Percentiles rank a stretch among this genome's conserved stretches.
These are phyloP conservation scores for Pachyseris speciosa DNA, from an alignment of 64 coral and sea anemone species.

Conservation along the genomic window DNA sequence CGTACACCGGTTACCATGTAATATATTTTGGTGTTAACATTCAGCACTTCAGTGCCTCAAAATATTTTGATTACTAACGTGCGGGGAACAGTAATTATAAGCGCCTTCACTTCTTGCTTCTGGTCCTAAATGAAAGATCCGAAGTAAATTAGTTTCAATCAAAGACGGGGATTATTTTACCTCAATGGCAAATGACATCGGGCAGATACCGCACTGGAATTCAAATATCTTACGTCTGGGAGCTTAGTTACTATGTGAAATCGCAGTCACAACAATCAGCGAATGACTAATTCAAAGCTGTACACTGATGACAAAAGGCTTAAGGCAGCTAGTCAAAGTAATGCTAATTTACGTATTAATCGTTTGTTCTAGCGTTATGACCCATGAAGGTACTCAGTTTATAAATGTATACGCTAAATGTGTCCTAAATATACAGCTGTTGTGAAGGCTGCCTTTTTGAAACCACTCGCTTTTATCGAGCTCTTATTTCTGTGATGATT, in stretches of 20 bases:
- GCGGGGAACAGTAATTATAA: not conserved
- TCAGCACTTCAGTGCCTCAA: not conserved
- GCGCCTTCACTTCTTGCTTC: too few relatives aligned
- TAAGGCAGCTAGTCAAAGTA: not conserved
- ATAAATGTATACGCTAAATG: conserved; percentile 30
- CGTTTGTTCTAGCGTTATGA: conserved; percentile 23
- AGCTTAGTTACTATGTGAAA: not conserved
- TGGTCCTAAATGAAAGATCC: not conserved
- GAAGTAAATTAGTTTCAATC: conserved; percentile 11
- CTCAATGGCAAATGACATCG: not conserved
- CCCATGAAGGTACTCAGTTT: conserved; percentile 9
- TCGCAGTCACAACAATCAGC: not conserved
- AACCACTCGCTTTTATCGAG: not conserved
- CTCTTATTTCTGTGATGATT: not conserved
- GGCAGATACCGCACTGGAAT: not conserved
- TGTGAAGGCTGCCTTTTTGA: not conserved
- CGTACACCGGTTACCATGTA: not conserved
- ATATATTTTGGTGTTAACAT: not conserved
- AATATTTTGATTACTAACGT: not conserved
- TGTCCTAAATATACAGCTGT: conserved; percentile 54
- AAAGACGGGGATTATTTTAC: conserved; percentile 13
- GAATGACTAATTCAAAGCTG: not conserved
- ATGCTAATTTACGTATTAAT: conserved; percentile 51
- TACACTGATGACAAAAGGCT: not conserved
- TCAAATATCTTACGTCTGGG: not conserved